Evolutionary conservation across 2,888 invertebrate genomes (phyloP).

Genomic region (Heliconius ismenius): DNA sequence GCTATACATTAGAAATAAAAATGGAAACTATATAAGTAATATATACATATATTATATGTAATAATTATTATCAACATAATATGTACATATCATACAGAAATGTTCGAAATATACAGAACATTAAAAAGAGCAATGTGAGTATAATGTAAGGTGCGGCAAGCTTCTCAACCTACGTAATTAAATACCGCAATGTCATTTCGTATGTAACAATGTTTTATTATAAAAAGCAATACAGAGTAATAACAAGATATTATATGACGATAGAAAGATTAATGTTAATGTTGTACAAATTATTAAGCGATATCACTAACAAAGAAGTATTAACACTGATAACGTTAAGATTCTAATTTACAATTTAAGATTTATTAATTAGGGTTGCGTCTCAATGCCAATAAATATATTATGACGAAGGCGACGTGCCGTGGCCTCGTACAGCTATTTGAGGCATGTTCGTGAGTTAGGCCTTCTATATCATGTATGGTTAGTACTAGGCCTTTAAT

Average conservation of each 20-base stretch:
- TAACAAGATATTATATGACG: neutral
- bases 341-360: neutral
- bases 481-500: constrained; percentile 61
- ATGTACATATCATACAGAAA: neutral
- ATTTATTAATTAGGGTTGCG: constrained; percentile 9
- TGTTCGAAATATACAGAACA: neutral
- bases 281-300: neutral
- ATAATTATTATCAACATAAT: neutral
- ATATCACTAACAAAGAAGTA: neutral
- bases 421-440: constrained; percentile 75
- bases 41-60: neutral
- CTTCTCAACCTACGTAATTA: constrained; percentile 7
- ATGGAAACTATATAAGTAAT: too few species aligned
- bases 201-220: neutral
- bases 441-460: constrained; percentile 56
- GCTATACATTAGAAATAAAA: neutral
- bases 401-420: constrained; percentile 54
- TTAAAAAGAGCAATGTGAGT: neutral
- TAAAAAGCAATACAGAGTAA: neutral
- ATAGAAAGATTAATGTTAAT: neutral
- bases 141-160: neutral
- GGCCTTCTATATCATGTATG: constrained; percentile 51
- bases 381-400: constrained; percentile 34
- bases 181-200: constrained; percentile 12
- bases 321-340: neutral